Conservation (phyloP, 2,113 vertebrate species). For the Cathartes aura region DNA sequence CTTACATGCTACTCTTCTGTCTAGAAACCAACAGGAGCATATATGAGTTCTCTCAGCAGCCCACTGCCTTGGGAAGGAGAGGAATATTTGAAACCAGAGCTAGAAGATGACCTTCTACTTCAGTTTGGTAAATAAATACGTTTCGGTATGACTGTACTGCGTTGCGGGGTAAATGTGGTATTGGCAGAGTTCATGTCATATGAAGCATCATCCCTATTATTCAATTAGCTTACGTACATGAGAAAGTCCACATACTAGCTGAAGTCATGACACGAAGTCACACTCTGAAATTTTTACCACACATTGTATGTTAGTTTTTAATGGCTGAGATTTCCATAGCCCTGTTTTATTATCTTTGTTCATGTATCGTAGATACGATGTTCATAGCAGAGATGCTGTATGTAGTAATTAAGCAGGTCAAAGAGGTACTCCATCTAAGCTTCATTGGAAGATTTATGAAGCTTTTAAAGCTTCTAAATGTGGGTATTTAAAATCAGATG, state of each 20-base stretch:
- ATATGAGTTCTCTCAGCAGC: constrained; percentile 72
- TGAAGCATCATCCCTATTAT: accelerated
- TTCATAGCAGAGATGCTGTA: not conserved
- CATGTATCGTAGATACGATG: accelerated
- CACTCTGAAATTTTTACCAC: not conserved
- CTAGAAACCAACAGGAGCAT: constrained; percentile 84
- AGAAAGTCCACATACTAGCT: accelerated
- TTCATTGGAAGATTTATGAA: not conserved
- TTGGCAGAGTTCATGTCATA: not conserved
- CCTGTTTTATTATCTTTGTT: not conserved
- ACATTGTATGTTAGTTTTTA: not conserved
- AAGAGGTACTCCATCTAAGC: not conserved
- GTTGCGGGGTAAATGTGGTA: not conserved
- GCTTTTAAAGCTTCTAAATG: not conserved
- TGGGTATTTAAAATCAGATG: not conserved
- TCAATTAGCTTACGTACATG: accelerated
- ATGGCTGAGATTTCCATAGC: not conserved
- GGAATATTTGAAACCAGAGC: constrained; percentile 86
- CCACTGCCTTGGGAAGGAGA: constrained; percentile 90
- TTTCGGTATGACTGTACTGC: not conserved
- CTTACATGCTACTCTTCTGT: not conserved
- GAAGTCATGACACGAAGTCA: not conserved
- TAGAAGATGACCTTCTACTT: constrained; percentile 90
- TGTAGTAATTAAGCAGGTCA: not conserved
- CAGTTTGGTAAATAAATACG: constrained; percentile 84